Conservation (phyloP, 2,797 vertebrate species). For the Gymnothorax javanicus region DNA sequence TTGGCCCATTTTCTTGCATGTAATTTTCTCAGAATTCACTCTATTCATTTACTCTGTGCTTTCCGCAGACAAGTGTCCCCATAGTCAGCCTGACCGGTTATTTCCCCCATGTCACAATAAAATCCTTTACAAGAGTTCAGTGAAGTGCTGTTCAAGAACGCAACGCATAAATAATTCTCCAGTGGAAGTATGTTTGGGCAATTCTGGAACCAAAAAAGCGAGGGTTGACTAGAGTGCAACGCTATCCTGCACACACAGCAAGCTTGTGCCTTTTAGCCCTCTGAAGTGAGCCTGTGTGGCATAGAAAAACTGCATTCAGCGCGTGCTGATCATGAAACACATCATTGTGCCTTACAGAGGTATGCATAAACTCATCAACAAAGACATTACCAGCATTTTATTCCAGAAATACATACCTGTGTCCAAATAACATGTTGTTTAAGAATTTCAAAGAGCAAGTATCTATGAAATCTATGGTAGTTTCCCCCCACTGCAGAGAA, state of each 20-base stretch:
- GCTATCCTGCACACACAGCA: not conserved
- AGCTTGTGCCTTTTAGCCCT: not conserved
- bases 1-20: not conserved
- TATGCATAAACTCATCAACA: not conserved
- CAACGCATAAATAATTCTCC: not conserved
- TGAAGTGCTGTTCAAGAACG: not conserved
- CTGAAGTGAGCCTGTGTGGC: not conserved
- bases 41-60: slow-evolving; percentile 16
- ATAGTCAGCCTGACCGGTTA: slow-evolving; percentile 2
- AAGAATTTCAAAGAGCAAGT: not conserved
- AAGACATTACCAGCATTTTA: not conserved
- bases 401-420: not conserved
- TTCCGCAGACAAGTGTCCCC: slow-evolving; percentile 7
- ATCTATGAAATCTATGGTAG: not conserved
- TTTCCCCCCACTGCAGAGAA: not conserved
- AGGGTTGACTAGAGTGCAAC: not conserved
- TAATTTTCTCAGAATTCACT: slow-evolving; percentile 24
- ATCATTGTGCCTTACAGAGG: not conserved
- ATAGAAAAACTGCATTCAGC: not conserved
- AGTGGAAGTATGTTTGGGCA: not conserved
- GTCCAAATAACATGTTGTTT: not conserved
- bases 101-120: slow-evolving; percentile 5
- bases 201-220: not conserved
- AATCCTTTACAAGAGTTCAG: not conserved
- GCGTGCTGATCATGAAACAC: not conserved